A percentile compares a stretch with the other conserved stretches of the same genome.
Evolutionary conservation across 2,113 vertebrate species (phyloP).

Genomic region (Pholis gunnellus): DNA sequence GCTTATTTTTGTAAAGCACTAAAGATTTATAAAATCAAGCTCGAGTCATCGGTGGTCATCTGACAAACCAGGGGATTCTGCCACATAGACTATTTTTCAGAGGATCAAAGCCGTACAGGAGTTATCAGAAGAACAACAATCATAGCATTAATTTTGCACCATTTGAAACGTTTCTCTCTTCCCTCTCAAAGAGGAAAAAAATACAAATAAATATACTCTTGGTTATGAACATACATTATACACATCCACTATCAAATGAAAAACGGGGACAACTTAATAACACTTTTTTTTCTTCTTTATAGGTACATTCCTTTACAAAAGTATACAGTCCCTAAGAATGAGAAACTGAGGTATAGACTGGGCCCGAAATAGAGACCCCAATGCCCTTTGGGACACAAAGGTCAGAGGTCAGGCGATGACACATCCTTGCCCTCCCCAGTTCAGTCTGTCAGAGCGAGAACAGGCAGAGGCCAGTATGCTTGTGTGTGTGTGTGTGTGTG

Average conservation of each 20-base stretch:
- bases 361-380: conserved; percentile 71
- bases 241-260: conserved; percentile 77
- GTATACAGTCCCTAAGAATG: conserved; percentile 82
- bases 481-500: conserved; percentile 46
- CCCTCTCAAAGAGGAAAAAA: conserved; percentile 54
- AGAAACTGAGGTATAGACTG: conserved; percentile 82
- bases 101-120: conserved; percentile 64
- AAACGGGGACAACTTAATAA: conserved; percentile 72
- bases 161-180: conserved; percentile 72
- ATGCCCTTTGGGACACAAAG: conserved; percentile 71
- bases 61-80: conserved; percentile 57
- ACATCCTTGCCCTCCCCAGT: conserved; percentile 69
- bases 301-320: conserved; percentile 86
- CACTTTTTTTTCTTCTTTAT: conserved; percentile 70
- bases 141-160: conserved; percentile 79
- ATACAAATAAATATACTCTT: conserved; percentile 81
- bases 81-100: conserved; percentile 54
- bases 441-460: conserved; percentile 69
- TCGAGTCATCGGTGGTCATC: conserved; percentile 44
- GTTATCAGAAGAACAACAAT: conserved; percentile 73
- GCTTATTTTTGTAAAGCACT: conserved; percentile 80
- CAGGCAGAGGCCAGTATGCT: conserved; percentile 63
- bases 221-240: conserved; percentile 79
- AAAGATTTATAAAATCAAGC: conserved; percentile 71
- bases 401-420: conserved; percentile 76